phyloP scores from a whole-genome alignment of 2,797 vertebrate genomes.

The Hypotaenidia philippensis region DNA sequence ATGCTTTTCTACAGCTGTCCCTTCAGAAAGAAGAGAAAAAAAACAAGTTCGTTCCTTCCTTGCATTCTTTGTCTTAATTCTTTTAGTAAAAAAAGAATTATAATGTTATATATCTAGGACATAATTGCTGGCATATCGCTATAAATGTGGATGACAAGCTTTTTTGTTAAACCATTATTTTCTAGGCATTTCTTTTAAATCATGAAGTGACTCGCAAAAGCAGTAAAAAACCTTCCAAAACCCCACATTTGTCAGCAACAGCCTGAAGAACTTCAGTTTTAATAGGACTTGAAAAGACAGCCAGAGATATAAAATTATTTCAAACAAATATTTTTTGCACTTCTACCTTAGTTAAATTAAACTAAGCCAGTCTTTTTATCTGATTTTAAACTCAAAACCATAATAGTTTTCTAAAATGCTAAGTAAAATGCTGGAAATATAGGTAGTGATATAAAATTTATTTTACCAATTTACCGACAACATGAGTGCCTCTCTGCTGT shows the following conservation, averaged over 20 bases:
- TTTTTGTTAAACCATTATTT: conserved; percentile 43
- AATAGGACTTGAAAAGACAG: conserved; percentile 29
- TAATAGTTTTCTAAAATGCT: conserved; percentile 33
- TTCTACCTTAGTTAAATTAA: conserved; percentile 47
- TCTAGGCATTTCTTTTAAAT: background rate
- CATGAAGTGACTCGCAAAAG: background rate
- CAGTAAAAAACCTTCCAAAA: background rate
- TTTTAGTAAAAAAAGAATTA: background rate
- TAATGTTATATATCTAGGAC: conserved; percentile 32
- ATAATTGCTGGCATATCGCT: background rate
- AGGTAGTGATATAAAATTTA: conserved; percentile 25
- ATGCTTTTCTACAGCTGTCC: background rate
- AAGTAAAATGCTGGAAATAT: conserved; percentile 33
- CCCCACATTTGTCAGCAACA: conserved; percentile 36
- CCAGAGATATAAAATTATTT: conserved; percentile 37
- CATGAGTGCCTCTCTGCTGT: background rate
- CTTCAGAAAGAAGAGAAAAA: background rate
- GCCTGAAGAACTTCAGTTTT: conserved; percentile 26
- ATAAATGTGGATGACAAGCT: background rate
- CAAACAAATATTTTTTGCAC: conserved; percentile 21
- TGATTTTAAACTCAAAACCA: conserved; percentile 43
- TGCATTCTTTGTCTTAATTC: background rate
- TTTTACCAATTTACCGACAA: conserved; percentile 48
- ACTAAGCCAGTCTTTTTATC: conserved; percentile 53
- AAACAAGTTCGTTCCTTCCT: background rate